These are phyloP conservation scores for Dasyornis broadbenti DNA, from an alignment of 2,113 vertebrate species.

Conservation along the genomic window DNA sequence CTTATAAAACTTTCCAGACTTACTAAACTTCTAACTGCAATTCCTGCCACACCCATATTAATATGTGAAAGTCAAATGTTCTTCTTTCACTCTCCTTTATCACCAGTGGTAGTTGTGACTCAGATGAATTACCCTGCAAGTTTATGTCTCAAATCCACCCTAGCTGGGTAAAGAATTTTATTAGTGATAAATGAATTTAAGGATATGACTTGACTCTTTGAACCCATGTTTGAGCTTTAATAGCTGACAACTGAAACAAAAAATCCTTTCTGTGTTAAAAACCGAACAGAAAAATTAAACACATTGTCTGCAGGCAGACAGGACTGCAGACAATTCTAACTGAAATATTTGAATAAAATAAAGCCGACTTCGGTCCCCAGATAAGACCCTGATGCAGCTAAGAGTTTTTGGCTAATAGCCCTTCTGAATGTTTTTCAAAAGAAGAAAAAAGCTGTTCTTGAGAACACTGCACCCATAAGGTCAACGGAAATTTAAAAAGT, in stretches of 20 bases:
- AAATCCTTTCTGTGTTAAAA: background rate
- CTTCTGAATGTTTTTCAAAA: background rate
- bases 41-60: background rate
- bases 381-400: background rate
- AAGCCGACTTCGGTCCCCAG: background rate
- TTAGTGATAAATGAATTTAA: background rate
- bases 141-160: background rate
- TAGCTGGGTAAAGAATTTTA: background rate
- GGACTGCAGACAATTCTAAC: background rate
- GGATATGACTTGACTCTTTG: background rate
- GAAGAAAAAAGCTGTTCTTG: background rate
- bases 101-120: background rate
- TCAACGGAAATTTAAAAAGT: background rate
- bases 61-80: background rate
- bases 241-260: background rate
- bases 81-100: background rate
- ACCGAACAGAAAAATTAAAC: background rate
- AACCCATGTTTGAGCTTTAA: background rate
- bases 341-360: background rate
- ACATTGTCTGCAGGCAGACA: background rate
- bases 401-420: background rate
- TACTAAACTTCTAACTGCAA: background rate
- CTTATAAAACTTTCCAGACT: background rate
- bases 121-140: background rate
- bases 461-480: background rate